These are phyloP conservation scores for Diceros bicornis DNA, from an alignment of 2,797 vertebrate species.

Conservation along the genomic window DNA sequence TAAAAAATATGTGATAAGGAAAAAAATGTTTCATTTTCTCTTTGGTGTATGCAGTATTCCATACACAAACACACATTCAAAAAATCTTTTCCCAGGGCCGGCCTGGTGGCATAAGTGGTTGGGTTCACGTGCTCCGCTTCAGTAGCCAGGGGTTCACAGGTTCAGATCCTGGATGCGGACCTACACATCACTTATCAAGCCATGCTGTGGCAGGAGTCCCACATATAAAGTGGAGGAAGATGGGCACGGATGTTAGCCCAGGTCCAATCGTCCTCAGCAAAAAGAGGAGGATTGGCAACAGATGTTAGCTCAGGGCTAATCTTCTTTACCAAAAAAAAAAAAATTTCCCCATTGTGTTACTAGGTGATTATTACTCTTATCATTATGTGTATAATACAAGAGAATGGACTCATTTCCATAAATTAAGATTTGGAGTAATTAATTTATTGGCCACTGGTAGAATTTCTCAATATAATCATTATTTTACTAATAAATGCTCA, in stretches of 20 bases:
- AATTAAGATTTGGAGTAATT: slow-evolving; percentile 49
- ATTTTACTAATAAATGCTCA: not conserved
- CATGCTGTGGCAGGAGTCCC: no score
- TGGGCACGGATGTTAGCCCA: no score
- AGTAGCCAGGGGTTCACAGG: no score
- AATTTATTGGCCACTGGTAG: not conserved
- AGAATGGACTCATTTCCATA: not conserved
- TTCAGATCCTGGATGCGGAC: no score
- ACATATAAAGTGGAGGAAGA: no score
- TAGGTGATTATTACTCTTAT: not conserved
- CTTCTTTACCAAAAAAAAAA: no score
- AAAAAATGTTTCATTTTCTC: slow-evolving; percentile 36
- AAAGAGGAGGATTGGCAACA: no score
- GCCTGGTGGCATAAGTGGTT: no score
- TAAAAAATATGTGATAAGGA: slow-evolving; percentile 47
- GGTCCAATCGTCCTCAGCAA: no score
- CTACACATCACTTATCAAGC: no score
- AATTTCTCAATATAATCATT: slow-evolving; percentile 25
- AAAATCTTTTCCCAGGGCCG: not conserved
- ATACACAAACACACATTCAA: not conserved
- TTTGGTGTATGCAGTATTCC: not conserved
- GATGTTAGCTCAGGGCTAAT: no score
- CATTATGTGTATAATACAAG: not conserved
- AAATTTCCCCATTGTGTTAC: not conserved
- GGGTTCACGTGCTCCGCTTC: no score